Evolutionary conservation across 2,888 invertebrate genomes (phyloP), one percentile per base, ranked within the genome.

Genomic region (Odiellus spinosus): DNA sequence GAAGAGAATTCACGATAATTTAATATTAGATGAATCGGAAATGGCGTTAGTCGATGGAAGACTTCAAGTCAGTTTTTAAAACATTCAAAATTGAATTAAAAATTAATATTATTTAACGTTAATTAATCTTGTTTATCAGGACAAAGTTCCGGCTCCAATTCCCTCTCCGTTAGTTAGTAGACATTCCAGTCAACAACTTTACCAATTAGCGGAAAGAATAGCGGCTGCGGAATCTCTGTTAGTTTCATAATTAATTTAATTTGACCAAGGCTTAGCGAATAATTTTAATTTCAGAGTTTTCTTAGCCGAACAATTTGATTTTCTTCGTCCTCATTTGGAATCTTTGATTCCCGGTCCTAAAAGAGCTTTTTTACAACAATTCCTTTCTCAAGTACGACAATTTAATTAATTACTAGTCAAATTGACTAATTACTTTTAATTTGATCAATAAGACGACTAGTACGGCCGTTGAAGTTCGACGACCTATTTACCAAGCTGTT

Each of bases 141-240:
- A 62, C 52, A 63, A 68, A 62, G 65, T 73, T 19, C 65, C 67
- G 5, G 71, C 72, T 57, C 77, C 76, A 1, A 64, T 66, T 40
- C 64, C 78, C 43, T 77, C 78, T 51, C 71, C 76, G 2, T 72
- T 76, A 52, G 78, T 82, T 32, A 74, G 80, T 60, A 65, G 83
- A 35, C 70, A 67, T 18, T 73, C 75, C 49, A 73, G 80, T 3
- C 82, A 84, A 50, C 77, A 73, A 47, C 68, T 93, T 14, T 82
- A 81, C 62, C 90, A 90, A 0, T 66, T 95, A 21, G 72, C 80
- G 0, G 86, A 90, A 61, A 73, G 95, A 51, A 77, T 91, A 15
- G 85, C 91, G 0, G 95, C 83, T 0, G 82, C 88, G 0, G 95
- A 96, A 67, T 95, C 95, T 55, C 74, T 88, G 63, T 64, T 51